A percentile compares a stretch with the other conserved stretches of the same genome.
Conservation (phyloP, 2,113 vertebrate genomes). For the Bucco capensis region DNA sequence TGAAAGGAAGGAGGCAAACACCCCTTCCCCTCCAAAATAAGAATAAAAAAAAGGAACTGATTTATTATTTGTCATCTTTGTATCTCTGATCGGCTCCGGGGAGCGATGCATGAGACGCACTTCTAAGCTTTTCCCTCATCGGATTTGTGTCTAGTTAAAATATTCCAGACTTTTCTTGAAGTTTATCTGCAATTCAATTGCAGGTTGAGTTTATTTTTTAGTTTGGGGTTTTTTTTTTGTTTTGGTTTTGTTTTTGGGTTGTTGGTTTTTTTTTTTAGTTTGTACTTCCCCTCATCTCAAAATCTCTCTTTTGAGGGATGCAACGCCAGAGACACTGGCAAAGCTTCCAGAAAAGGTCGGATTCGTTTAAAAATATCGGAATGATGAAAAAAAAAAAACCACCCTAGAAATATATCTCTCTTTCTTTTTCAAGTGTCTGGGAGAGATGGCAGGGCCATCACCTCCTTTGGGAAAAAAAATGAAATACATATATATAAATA, state of each 20-base stretch:
- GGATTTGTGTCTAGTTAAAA: constrained; percentile 64
- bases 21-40: too few relatives aligned
- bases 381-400: neutral
- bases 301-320: neutral
- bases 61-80: constrained; percentile 45
- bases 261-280: neutral
- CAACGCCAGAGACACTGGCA: neutral
- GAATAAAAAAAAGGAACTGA: neutral
- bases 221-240: neutral
- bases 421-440: neutral
- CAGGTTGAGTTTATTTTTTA: neutral
- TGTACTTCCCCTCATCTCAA: neutral
- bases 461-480: neutral
- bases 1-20: neutral
- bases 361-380: neutral
- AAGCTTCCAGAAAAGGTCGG: neutral
- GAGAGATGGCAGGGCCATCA: neutral
- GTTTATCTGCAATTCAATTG: constrained; percentile 67
- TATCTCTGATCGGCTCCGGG: constrained; percentile 13
- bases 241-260: neutral
- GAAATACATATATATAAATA: neutral
- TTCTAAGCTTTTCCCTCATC: constrained; percentile 57
- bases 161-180: constrained; percentile 70
- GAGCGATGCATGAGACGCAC: constrained; percentile 2
- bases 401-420: too few relatives aligned